Percentiles rank a stretch among this genome's conserved stretches.
Evolutionary conservation across 2,888 invertebrate species (phyloP).

Genomic region (Melieria picta): DNA sequence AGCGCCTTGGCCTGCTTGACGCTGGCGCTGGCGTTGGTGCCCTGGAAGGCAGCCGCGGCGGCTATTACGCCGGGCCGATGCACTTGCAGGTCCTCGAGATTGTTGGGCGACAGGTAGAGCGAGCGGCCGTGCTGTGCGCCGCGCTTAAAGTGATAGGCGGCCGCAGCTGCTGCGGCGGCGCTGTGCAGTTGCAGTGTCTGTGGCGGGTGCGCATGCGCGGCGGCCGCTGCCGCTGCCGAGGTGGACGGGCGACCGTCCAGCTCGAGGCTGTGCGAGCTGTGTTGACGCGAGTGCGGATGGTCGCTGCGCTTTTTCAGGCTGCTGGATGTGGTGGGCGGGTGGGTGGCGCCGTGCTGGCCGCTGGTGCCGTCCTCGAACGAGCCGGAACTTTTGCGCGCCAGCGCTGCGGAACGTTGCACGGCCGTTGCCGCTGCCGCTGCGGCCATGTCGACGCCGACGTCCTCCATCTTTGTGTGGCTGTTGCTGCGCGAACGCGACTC

Average conservation of each 20-base stretch:
- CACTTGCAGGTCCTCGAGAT: conserved; percentile 63
- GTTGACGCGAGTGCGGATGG: conserved; percentile 61
- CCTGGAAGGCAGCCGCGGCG: conserved; percentile 63
- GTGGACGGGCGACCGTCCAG: conserved; percentile 62
- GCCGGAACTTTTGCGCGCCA: conserved; percentile 57
- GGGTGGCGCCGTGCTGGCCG: conserved; percentile 45
- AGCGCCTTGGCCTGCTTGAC: conserved; percentile 63
- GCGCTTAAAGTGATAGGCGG: conserved; percentile 63
- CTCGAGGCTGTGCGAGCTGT: conserved; percentile 65
- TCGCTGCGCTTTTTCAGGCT: conserved; percentile 60
- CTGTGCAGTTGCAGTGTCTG: conserved; percentile 58
- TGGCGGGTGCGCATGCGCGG: conserved; percentile 45
- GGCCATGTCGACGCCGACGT: conserved; percentile 56
- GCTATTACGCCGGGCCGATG: conserved; percentile 61
- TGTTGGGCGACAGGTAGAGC: conserved; percentile 65
- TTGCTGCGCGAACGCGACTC: conserved; percentile 65
- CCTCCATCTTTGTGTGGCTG: conserved; percentile 64
- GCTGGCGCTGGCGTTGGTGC: conserved; percentile 64
- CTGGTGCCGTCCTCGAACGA: conserved; percentile 59
- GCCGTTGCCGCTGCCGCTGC: conserved; percentile 44
- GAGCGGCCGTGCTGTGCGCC: conserved; percentile 64
- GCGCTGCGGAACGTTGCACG: neutral
- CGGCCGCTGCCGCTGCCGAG: conserved; percentile 50
- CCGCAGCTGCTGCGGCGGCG: conserved; percentile 59
- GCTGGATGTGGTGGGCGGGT: conserved; percentile 50